Evolutionary conservation across 2,797 vertebrate genomes (phyloP), one percentile per base, ranked within the genome.

Genomic region (Potorous gilbertii): DNA sequence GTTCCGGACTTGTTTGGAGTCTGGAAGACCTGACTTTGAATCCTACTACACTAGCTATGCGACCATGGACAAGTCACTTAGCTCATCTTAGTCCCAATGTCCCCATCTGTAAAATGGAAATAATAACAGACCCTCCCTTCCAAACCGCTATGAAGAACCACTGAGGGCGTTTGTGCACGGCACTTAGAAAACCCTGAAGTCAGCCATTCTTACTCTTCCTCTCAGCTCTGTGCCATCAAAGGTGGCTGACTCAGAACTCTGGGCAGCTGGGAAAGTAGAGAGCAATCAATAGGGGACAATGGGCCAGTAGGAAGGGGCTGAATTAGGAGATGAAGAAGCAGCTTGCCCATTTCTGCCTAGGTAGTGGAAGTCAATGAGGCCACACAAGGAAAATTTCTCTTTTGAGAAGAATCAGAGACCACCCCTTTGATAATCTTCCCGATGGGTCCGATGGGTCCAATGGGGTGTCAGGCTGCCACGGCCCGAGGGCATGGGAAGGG

Each of bases 391-490:
- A 98, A 96, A 97, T 74, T 56, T 56, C 92, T 96, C 55, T 97
- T 98, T 98, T 50, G 74, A 97, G 97, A 96, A 97, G 93, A 93
- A 97, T 94, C 91, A 97, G 96, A 98, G 97, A 98, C 95, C 93
- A 97, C 95, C 97, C 96, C 98, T 98, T 98, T 98, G 98, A 98
- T 96, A 98, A 90, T 97, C 91, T 97, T 91, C 92, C 40, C 95
- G 81, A 92, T 46, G 18, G 95, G 92, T 94, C 96, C 54, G 29
- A 74, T 46, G 18, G 95, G 92, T 94, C 96, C 54, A 14, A 74
- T 97, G 94, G 97, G 96, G 97, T 98, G 97, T 97, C 97, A 97
- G 97, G 97, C 97, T 97, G 96, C 96, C 94, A 96, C 96, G 97
- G 98, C 95, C 90, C 97, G 94, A 97, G 96, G 94, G 94, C 55